These are phyloP conservation scores for Malurus alboscapulatus DNA, from an alignment of 2,113 vertebrate species.

Conservation along the genomic window DNA sequence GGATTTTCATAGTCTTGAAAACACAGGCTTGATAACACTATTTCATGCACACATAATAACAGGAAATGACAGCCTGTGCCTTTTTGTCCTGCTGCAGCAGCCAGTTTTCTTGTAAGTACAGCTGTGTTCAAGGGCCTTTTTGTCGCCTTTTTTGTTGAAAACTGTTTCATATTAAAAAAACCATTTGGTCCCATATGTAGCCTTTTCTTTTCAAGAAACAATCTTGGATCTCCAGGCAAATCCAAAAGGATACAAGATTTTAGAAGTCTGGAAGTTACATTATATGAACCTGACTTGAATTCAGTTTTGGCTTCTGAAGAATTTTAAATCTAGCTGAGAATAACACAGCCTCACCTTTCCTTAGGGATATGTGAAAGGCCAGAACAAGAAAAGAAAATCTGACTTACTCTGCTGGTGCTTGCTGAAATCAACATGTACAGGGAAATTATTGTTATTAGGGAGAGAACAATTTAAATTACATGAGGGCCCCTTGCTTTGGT, in stretches of 20 bases:
- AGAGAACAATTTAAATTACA: not conserved
- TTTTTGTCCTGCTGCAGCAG: not conserved
- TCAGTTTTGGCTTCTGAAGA: not conserved
- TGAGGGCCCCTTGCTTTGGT: not conserved
- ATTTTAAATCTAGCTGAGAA: not conserved
- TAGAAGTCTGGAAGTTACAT: not conserved
- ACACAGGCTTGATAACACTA: not conserved
- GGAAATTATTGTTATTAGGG: not conserved
- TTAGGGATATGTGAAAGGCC: not conserved
- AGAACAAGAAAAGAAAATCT: not conserved
- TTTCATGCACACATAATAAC: not conserved
- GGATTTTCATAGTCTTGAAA: not conserved
- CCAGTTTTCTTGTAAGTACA: not conserved
- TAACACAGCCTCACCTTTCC: not conserved
- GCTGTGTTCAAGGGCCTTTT: not conserved
- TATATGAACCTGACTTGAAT: not conserved
- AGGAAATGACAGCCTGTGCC: not conserved
- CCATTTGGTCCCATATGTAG: not conserved
- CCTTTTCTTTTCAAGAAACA: not conserved
- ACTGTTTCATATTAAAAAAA: not conserved
- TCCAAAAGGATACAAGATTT: not conserved
- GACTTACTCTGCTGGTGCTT: not conserved
- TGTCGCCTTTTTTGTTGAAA: not conserved
- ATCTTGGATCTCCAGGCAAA: not conserved
- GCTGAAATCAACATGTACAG: not conserved